Conservation (phyloP, 2,888 invertebrate species). For the Pachymerium ferrugineum region DNA sequence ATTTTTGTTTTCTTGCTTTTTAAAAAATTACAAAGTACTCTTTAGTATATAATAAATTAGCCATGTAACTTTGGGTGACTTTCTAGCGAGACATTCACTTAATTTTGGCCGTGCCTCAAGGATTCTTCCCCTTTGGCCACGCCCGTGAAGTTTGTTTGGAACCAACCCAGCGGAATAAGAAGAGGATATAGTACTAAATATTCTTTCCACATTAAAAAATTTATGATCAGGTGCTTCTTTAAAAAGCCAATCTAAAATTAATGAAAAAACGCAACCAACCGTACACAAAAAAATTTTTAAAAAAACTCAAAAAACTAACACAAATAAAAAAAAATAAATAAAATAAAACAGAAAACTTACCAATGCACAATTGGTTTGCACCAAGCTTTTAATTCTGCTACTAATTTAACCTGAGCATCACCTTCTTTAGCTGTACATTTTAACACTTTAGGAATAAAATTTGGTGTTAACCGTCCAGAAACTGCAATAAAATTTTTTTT, state of each 20-base stretch:
- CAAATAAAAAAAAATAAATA: background rate
- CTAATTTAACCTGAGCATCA: slow-evolving; percentile 30
- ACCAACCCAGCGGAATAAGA: background rate
- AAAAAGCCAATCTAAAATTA: background rate
- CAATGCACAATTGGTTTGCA: slow-evolving; percentile 34
- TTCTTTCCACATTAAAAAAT: background rate
- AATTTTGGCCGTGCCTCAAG: slow-evolving; percentile 1
- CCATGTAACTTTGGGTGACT: background rate
- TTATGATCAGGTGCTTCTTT: background rate
- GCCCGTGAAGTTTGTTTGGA: background rate
- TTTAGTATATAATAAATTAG: background rate
- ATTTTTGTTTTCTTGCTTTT: too few species aligned
- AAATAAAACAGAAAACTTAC: slow-evolving; percentile 5
- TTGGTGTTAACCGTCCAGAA: background rate
- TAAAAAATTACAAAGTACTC: too few species aligned
- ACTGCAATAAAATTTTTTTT: background rate
- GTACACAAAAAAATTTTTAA: background rate
- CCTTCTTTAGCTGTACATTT: slow-evolving; percentile 31
- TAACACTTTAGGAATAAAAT: background rate
- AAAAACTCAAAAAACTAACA: background rate
- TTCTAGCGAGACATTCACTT: background rate
- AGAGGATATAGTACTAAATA: background rate
- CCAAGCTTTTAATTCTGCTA: slow-evolving; percentile 35
- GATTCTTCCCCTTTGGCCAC: background rate
- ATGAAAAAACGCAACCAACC: background rate